Conservation (phyloP, 2,797 vertebrate species). For the Xyrichtys novacula region DNA sequence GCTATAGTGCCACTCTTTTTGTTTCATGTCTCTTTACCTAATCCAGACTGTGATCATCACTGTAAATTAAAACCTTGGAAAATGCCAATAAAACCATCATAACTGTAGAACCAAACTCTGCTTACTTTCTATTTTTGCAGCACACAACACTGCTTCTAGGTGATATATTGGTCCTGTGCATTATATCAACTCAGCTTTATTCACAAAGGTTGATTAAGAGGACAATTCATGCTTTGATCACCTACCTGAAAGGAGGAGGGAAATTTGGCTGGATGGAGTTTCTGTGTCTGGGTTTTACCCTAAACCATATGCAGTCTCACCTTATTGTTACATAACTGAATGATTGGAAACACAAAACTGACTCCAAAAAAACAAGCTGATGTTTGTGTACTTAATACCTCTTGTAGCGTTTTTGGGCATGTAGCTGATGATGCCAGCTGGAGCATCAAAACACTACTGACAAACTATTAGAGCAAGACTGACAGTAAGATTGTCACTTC, state of each 20-base stretch:
- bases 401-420: too few relatives aligned
- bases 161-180: background rate
- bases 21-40: conserved; percentile 83
- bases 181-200: too few relatives aligned
- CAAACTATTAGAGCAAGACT: background rate
- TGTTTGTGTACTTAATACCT: too few relatives aligned
- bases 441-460: background rate
- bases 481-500: background rate
- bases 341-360: too few relatives aligned
- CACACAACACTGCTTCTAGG: background rate
- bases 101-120: conserved; percentile 68
- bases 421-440: background rate
- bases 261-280: too few relatives aligned
- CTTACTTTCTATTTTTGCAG: conserved; percentile 31
- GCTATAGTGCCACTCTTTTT: conserved; percentile 92
- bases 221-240: too few relatives aligned
- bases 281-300: too few relatives aligned
- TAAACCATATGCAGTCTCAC: too few relatives aligned
- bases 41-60: conserved; percentile 82
- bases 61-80: conserved; percentile 82
- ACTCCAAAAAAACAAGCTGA: too few relatives aligned
- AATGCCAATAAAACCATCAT: conserved; percentile 84
- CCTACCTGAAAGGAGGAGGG: too few relatives aligned
- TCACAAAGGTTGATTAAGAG: too few relatives aligned
- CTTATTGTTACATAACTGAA: too few relatives aligned